Evolutionary conservation across 2,888 invertebrate genomes (phyloP), one percentile per base, ranked within the genome.

Genomic region (Rutpela maculata): DNA sequence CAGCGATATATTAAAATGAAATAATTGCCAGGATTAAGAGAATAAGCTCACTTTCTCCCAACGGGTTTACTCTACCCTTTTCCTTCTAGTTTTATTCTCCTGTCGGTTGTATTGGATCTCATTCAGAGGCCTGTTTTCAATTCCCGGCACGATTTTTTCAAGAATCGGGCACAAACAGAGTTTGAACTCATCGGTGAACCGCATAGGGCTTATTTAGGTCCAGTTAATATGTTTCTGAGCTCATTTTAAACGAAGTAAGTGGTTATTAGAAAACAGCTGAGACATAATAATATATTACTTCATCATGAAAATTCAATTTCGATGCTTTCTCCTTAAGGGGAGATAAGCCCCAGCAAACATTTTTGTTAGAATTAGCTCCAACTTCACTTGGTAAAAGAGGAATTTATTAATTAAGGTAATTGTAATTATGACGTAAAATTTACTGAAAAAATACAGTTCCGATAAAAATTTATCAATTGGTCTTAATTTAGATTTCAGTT

Each of bases 1-100:
- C 4, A 26, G 11, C 62, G 6, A 31, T n/a, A 22, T 31, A 26
- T 62, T 62, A 62, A 62, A 62, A n/a, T 62, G 12, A 62, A 62
- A 62, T 62, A 62, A 62, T 62, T 62, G 62, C 31, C 31, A 31
- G 31, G 35, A 62, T 35, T 62, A 62, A 62, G 35, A n/a, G 31
- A 12, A 26, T 26, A 62, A 62, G 62, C n/a, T 62, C n/a, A 62
- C 31, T 62, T 62, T 62, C 31, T 62, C 62, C 26, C 12, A 50
- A 5, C 31, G 31, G 35, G 35, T 62, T 62, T 62, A 62, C 35
- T 26, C 31, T n/a, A 31, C 17, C 31, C n/a, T n/a, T 31, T 31
- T 31, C 62, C 35, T 31, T 17, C 35, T 31, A 31, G 26, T 62
- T 62, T 31, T 31, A 62, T 31, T 62, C 15, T 22, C 31, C 12